Evolutionary conservation across 2,888 invertebrate species (phyloP).

Genomic region (Hypena proboscidalis): DNA sequence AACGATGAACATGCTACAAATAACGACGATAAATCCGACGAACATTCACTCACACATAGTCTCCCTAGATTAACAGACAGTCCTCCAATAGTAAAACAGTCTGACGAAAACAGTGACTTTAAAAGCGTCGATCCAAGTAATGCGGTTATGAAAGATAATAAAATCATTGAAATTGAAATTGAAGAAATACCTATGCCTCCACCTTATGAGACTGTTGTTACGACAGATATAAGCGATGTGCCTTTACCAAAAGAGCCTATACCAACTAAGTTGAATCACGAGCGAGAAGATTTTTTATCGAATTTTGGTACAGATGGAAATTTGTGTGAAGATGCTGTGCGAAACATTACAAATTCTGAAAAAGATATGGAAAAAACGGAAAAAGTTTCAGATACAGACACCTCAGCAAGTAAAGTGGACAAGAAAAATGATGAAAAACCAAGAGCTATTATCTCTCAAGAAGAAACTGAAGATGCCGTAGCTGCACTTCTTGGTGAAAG

Average conservation of each 20-base stretch:
- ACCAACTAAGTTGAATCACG: constrained; percentile 36
- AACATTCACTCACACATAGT: constrained; percentile 84
- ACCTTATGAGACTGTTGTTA: constrained; percentile 65
- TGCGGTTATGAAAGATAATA: constrained; percentile 47
- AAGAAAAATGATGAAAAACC: constrained; percentile 90
- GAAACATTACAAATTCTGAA: constrained; percentile 88
- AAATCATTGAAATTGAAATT: constrained; percentile 62
- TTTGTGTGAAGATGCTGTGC: constrained; percentile 92
- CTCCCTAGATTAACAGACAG: constrained; percentile 88
- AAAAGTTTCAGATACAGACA: constrained; percentile 61
- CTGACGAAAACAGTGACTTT: constrained; percentile 51
- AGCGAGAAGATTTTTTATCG: constrained; percentile 36
- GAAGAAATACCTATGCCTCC: constrained; percentile 77
- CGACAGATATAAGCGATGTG: constrained; percentile 76
- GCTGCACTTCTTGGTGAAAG: constrained; percentile 95
- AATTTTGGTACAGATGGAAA: constrained; percentile 46
- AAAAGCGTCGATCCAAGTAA: constrained; percentile 38
- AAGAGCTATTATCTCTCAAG: constrained; percentile 93
- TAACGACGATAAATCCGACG: constrained; percentile 58
- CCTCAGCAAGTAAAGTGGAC: constrained; percentile 68
- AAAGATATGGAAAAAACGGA: constrained; percentile 57
- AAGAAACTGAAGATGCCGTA: constrained; percentile 96
- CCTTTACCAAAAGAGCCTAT: constrained; percentile 56
- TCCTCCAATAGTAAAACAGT: constrained; percentile 71
- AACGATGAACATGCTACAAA: constrained; percentile 59